Base-by-base conservation (phyloP, 2,113 vertebrate genomes). In the Sander lucioperca region DNA sequence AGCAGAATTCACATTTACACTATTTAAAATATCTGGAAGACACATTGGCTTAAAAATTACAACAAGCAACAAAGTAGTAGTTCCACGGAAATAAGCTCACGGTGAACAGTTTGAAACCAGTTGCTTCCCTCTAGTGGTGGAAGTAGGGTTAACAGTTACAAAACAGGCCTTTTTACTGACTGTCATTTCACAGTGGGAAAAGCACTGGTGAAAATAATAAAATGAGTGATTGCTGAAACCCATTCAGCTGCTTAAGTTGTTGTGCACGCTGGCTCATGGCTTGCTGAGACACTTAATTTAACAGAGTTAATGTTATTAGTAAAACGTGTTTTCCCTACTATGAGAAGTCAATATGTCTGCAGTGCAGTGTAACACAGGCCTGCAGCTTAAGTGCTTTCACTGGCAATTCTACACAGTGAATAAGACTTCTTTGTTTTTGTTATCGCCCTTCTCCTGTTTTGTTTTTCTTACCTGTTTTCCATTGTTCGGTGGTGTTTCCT, bases 381-480 rank as follows among this genome's bases (percentile, higher is more conserved):
- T 21, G 19, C 36, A 74, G 56, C 58, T 57, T 3, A 45, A 18
- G 0, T 51, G 45, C 25, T 78, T 71, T 58, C 16, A 79, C 43
- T 61, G 36, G 19, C 16, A 48, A 13, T 18, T 25, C 54, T 30
- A 21, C 30, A 77, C 7, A 73, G 43, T 72, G 14, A 82, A 70
- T 53, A n/a, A 51, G 33, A 39, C 30, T 8, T 65, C 10, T 56
- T 16, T 59, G 25, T 61, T n/a, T 45, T 69, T 65, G 23, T 62
- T 45, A 50, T 76, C 30, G 4, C 21, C 18, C 25, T 30, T 0
- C 7, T 25, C 12, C 5, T 7, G 16, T 58, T 18, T 23, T 75
- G 59, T 82, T 79, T 84, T 36, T 71, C 88, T 93, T 93, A 97
- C 94, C 96, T 92, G 90, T 75, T 86, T 57, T 18, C 76, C 84